Base-by-base conservation (phyloP, 1,140 invertebrate species). In the Drosophila bocqueti region DNA sequence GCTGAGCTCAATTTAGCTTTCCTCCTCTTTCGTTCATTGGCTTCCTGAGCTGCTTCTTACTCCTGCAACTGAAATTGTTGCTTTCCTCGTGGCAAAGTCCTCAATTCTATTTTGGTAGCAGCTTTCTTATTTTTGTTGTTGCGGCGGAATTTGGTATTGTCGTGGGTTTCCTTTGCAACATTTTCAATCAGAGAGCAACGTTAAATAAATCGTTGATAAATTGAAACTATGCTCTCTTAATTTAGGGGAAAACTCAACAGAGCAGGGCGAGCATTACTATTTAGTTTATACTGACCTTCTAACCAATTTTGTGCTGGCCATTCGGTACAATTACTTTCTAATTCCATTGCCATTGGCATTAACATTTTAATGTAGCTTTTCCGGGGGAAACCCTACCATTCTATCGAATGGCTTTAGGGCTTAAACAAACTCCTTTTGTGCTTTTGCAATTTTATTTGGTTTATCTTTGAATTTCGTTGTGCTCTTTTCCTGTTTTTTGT, bases 401-500 rank as follows among this genome's bases (percentile, higher is more conserved):
- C 11, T 4, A 16, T 68, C 34, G 29, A 46, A 58, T 49, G 31
- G 55, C 71, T 74, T 54, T 72, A 34, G 57, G 72, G 78, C 49
- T 36, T 46, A 68, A 18, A 43, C 54, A 67, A 69, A 76, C 47
- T 81, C 72, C 79, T 81, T 81, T 81, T 81, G 79, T 81, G 59
- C 69, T 42, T 85, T 81, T 86, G 69, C 57, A 67, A 86, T 76
- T 85, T 86, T 76, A 86, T 86, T 83, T 79, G 71, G 62, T 63
- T 61, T 75, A 47, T 62, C 75, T 49, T 72, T 21, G 52, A 73
- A 50, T 61, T 18, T 61, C 10, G 49, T 29, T 40, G 47, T 47
- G 49, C 38, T 47, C 24, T n/a, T 43, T 57, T 57, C 31, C 11
- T 36, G n/a, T 36, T 45, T 54, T 26, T 18, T 34, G 0, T 36